Evolutionary conservation across 2,888 invertebrate genomes (phyloP).

Genomic region (Steinernema scapterisci): DNA sequence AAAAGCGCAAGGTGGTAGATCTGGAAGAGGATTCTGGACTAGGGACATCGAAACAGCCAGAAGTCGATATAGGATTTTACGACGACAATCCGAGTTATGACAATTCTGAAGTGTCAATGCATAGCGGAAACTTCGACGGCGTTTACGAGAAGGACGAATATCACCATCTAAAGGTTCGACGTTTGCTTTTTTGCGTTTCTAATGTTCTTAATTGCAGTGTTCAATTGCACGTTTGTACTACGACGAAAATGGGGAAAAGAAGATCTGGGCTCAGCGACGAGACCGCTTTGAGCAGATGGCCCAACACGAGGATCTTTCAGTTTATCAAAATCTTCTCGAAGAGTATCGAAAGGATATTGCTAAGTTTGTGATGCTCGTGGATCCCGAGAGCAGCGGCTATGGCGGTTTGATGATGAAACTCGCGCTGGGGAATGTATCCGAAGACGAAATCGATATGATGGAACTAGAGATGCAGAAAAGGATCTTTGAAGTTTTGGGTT

Average conservation of each 20-base stretch:
- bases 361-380: not conserved
- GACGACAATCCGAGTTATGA: too few species aligned
- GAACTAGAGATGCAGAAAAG: not conserved
- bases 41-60: not conserved
- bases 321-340: not conserved
- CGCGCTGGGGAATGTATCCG: not conserved
- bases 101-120: too few species aligned
- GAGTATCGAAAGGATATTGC: not conserved
- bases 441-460: not conserved
- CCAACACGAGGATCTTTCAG: not conserved
- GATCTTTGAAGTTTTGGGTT: constrained; percentile 1
- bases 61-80: too few species aligned
- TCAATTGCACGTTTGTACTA: not conserved
- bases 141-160: too few species aligned
- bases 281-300: not conserved
- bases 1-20: not conserved
- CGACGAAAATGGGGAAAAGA: not conserved
- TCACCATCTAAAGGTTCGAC: too few species aligned
- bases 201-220: not conserved
- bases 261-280: not conserved
- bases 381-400: not conserved
- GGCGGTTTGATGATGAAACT: not conserved
- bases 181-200: too few species aligned
- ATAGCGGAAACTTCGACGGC: too few species aligned
- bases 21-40: not conserved